Conservation (phyloP, 2,113 vertebrate species). For the Chamaetylas fuelleborni region DNA sequence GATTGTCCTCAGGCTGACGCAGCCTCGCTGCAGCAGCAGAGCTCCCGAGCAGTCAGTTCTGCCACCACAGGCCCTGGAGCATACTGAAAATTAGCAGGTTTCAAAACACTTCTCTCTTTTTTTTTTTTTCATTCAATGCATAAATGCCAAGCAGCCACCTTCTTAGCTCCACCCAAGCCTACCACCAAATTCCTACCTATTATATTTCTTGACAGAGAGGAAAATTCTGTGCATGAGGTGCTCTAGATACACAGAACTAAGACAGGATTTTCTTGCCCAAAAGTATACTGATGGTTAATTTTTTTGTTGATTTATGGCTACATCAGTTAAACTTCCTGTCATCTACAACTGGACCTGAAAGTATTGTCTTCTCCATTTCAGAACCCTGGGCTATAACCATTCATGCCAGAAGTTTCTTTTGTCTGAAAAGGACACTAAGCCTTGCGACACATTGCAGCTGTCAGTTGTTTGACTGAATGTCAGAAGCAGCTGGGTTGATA, state of each 20-base stretch:
- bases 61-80: accelerated
- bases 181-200: background rate
- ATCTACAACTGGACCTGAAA: background rate
- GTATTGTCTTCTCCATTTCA: background rate
- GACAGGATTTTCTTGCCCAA: background rate
- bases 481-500: background rate
- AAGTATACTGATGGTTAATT: background rate
- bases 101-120: background rate
- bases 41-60: background rate
- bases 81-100: background rate
- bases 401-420: background rate
- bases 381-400: background rate
- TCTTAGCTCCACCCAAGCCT: background rate
- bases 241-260: background rate
- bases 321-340: background rate
- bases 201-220: background rate
- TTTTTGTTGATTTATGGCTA: background rate
- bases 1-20: background rate
- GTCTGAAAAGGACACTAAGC: background rate
- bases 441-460: background rate
- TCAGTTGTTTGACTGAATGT: background rate
- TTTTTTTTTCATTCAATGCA: background rate
- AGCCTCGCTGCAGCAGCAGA: background rate
- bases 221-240: background rate
- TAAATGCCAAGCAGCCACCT: background rate